Base-by-base conservation (phyloP, 2,113 vertebrate genomes). In the Hypocryptadius cinnamomeus region DNA sequence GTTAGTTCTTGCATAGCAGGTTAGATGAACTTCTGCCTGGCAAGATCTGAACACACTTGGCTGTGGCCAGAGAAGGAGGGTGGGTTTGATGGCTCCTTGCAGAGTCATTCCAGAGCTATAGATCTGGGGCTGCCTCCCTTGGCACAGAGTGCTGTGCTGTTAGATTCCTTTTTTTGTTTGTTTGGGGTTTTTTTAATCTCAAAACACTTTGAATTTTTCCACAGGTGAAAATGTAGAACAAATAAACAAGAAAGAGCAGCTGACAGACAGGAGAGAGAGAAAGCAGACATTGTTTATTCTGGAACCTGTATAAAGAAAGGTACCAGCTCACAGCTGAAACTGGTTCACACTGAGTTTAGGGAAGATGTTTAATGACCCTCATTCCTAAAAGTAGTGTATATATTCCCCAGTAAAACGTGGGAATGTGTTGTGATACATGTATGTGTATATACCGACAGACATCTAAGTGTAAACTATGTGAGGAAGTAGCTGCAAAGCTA, bases 161-260 rank as follows among this genome's bases (percentile, higher is more conserved):
- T 71, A 25, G n/a, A 59, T 64, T 40, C 3, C 39, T 69, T 48
- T 64, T 37, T 39, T 59, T 35, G 4, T 66, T 65, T 35, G 31
- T 3, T 17, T 35, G 12, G 5, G 6, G 9, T 59, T 39, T 59
- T 66, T 47, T 50, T 66, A 45, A 44, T 87, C 50, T 85, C 66
- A 39, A 37, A 50, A 40, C 13, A 8, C 79, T 94, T 77, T 79
- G 37, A 72, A 64, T 92, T 85, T 92, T 92, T 91, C 68, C 35
- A 53, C 91, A 94, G 91, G 60, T 90, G 47, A 83, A 82, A 86
- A 85, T 79, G 11, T 80, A 92, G 88, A 90, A 77, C 91, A 79
- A 94, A 70, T 35, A 85, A 91, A 85, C 66, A 91, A 89, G 68
- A 79, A 25, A 47, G 48, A 91, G 60, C 87, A 83, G 72, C 45